phyloP scores from a whole-genome alignment of 2,113 vertebrate genomes.

The Anarhynchus alexandrinus region DNA sequence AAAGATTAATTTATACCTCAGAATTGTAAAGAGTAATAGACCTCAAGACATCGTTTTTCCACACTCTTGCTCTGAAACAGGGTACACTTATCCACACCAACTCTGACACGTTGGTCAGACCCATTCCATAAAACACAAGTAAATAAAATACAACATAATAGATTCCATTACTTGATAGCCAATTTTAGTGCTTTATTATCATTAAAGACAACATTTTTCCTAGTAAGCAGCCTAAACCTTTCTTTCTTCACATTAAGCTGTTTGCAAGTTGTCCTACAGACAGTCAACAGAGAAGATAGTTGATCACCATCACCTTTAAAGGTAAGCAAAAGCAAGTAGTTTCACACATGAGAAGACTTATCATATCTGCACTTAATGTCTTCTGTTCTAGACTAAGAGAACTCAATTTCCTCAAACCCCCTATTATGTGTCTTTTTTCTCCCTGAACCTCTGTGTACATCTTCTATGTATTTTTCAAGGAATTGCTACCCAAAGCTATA shows the following conservation, averaged over 20 bases:
- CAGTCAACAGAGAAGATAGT: neutral
- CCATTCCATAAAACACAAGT: neutral
- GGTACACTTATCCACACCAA: neutral
- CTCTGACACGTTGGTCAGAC: neutral
- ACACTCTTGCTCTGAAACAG: neutral
- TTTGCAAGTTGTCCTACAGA: neutral
- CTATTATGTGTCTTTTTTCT: neutral
- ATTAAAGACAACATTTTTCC: neutral
- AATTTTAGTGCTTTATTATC: neutral
- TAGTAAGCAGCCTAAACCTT: neutral
- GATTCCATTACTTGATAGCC: neutral
- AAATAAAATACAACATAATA: neutral
- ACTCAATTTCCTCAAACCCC: neutral
- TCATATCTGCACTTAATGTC: neutral
- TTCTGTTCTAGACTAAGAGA: neutral
- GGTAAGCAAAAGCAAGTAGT: neutral
- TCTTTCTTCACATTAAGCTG: neutral
- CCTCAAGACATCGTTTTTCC: neutral
- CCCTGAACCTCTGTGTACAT: neutral
- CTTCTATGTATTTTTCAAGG: neutral
- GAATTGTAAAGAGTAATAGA: neutral
- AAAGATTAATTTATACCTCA: neutral
- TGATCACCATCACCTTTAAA: neutral
- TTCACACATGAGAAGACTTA: neutral
- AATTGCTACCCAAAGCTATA: neutral